Evolutionary conservation across 2,797 vertebrate species (phyloP), one percentile per base, ranked within the genome.

Genomic region (Enoplosus armatus): DNA sequence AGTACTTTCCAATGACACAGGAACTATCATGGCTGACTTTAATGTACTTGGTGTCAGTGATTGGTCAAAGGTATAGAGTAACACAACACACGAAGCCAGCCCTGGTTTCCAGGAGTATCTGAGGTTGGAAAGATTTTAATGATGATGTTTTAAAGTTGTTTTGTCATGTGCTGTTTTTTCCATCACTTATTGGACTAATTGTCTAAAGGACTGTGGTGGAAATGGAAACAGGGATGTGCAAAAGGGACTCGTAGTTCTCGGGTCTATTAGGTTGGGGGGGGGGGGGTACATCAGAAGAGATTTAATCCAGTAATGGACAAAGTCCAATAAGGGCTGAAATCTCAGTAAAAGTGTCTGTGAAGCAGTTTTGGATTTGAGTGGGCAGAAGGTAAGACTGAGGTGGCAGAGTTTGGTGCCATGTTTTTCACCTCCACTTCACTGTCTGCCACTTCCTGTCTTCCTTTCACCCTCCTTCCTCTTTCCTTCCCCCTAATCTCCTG

Each of bases 301-400:
- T 76, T 77, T 48, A 73, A 67, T 48, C 79, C 77, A 70, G 43
- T 64, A 53, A 73, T 53, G 50, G 39, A 63, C 41, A 5, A 24
- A n/a, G 63, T 72, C 48, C 72, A 75, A 47, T 67, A 66, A 85
- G 60, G 70, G 53, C 72, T 77, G 59, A 83, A 63, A 70, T 71
- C 60, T 78, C n/a, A 47, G 39, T 29, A 37, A 75, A 86, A 89
- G 76, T 89, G 86, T 85, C 20, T 24, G 27, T 67, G 82, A 77
- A 66, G 85, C 84, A 83, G 68, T 86, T 89, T 84, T 77, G 26
- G 74, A 31, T 79, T 50, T 26, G 76, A 75, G 77, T 81, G 85
- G 61, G 85, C 69, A 69, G 82, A 67, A 72, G 82, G 72, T 79
- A 68, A 62, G 65, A 76, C 64, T 29, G 64, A 81, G 69, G 81